Base-by-base conservation (phyloP, 2,113 vertebrate genomes). In the Pelvicachromis taeniatus region DNA sequence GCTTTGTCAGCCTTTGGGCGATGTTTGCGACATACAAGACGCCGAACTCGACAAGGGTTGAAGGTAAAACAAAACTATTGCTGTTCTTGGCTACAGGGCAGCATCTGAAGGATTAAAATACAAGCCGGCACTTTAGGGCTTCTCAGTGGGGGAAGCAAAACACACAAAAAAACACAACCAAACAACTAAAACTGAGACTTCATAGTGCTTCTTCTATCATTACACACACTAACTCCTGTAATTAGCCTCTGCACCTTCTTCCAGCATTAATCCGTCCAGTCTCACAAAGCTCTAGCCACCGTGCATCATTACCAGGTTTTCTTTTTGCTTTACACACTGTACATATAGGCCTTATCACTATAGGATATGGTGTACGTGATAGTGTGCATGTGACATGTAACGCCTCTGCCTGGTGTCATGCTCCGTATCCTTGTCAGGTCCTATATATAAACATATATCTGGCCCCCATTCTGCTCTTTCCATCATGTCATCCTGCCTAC, bases 401-500 rank as follows among this genome's bases (percentile, higher is more conserved):
- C 21, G 78, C 78, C 82, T 78, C 77, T 65, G 91, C 89, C 50
- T 79, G 70, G 68, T 93, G 88, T 94, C 91, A 90, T 88, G 84
- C 86, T 63, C 81, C 85, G 85, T 92, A 91, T 91, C 59, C 89
- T 83, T 78, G 85, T 92, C 83, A 86, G 53, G 75, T 90, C 84
- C 89, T 92, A 94, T 93, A 93, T 91, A 88, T 94, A 88, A 86
- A 87, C 80, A 5, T 92, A 91, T 86, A 93, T 91, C 89, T 93
- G 92, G 85, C 17, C 78, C 54, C 82, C 61, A 77, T 89, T 82
- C 87, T 65, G 87, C 81, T 87, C 85, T 91, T 94, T 95, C 95
- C 94, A 93, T 94, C 91, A 84, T 89, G 88, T 95, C 93, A 91
- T 88, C 84, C 80, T 63, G 77, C 68, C 78, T 70, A 61, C 84